These are phyloP conservation scores for Zaprionus camerounensis DNA, from an alignment of 1,140 invertebrate genomes.

Conservation along the genomic window DNA sequence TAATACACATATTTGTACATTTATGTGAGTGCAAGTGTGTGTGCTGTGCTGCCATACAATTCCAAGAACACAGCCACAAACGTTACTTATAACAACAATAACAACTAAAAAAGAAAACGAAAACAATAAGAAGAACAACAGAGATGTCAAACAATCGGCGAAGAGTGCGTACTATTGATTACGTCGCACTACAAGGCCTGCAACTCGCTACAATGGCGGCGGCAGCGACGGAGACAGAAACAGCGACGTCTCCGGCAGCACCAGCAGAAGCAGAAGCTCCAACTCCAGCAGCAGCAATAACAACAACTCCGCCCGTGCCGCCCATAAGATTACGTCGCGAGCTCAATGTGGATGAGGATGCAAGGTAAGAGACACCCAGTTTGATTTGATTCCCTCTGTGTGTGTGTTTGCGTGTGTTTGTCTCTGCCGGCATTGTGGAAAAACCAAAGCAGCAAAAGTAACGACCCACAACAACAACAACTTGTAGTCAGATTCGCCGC, in stretches of 20 bases:
- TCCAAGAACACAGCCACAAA: conserved; percentile 59
- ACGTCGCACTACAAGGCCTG: conserved; percentile 61
- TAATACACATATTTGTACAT: background rate
- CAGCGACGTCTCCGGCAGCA: conserved; percentile 48
- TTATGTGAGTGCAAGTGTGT: conserved; percentile 3
- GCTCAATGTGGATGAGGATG: conserved; percentile 68
- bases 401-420: background rate
- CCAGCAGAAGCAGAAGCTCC: conserved; percentile 18
- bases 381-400: conserved; percentile 14
- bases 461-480: conserved; percentile 10
- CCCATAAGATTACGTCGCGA: conserved; percentile 64
- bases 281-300: conserved; percentile 14
- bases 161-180: conserved; percentile 72
- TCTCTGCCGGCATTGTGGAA: conserved; percentile 10
- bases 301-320: conserved; percentile 46
- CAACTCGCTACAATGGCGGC: conserved; percentile 31
- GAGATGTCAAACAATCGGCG: conserved; percentile 67
- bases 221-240: conserved; percentile 4
- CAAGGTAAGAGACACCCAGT: conserved; percentile 56
- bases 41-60: conserved; percentile 39
- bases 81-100: background rate
- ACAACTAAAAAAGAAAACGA: conserved; percentile 2
- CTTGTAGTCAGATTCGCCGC: conserved; percentile 4
- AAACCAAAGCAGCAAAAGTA: conserved; percentile 24
- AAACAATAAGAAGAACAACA: conserved; percentile 35